Percentiles rank a stretch among this genome's conserved stretches.
These are phyloP conservation scores for Prunella himalayana DNA, from an alignment of 2,113 vertebrate species.

Conservation along the genomic window DNA sequence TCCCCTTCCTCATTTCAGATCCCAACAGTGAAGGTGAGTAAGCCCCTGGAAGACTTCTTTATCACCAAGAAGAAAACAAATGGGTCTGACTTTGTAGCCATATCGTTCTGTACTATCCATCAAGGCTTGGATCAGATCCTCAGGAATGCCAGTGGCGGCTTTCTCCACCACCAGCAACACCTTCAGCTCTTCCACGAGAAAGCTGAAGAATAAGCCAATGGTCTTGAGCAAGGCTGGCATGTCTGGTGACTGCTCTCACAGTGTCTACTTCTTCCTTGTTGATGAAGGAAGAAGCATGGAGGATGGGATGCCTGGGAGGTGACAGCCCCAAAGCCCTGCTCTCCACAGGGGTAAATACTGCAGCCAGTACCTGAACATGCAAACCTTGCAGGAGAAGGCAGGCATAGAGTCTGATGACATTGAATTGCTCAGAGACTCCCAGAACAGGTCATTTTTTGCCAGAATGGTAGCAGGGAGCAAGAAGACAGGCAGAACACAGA, in stretches of 20 bases:
- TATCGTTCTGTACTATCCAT: constrained; percentile 23
- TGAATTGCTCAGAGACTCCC: constrained; percentile 56
- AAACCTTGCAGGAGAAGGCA: constrained; percentile 48
- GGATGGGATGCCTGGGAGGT: constrained; percentile 45
- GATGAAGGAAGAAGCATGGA: constrained; percentile 65
- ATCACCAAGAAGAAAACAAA: constrained; percentile 59
- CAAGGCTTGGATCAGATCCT: constrained; percentile 53
- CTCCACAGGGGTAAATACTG: constrained; percentile 57
- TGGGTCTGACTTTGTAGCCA: constrained; percentile 63
- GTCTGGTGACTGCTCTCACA: constrained; percentile 21
- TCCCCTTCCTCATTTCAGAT: constrained; percentile 61
- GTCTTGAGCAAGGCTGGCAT: constrained; percentile 58
- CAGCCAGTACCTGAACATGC: constrained; percentile 62
- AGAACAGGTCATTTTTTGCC: constrained; percentile 58
- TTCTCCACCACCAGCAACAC: constrained; percentile 64
- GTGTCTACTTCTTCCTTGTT: constrained; percentile 51
- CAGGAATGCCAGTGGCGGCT: constrained; percentile 47
- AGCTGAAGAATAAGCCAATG: constrained; percentile 67
- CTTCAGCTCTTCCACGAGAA: constrained; percentile 67
- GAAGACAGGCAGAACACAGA: constrained; percentile 21
- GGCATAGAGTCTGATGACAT: constrained; percentile 44
- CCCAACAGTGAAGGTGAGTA: constrained; percentile 51
- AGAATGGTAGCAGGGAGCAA: constrained; percentile 45
- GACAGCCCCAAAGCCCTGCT: constrained; percentile 22
- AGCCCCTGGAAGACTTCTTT: constrained; percentile 60